phyloP scores from a whole-genome alignment of 2,888 invertebrate species.

The Tupiocoris notatus region DNA sequence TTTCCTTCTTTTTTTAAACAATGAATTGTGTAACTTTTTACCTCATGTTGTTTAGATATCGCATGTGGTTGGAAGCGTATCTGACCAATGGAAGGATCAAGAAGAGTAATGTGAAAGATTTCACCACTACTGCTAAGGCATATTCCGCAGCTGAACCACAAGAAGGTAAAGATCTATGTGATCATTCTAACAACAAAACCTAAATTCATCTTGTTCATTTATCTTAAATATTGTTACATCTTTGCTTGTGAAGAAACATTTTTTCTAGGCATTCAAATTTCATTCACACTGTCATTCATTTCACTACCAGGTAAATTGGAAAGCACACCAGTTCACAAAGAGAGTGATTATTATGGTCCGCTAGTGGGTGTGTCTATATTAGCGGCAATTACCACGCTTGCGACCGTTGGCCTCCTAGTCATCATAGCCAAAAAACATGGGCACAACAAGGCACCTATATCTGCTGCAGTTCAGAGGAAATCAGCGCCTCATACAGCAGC shows the following conservation, averaged over 20 bases:
- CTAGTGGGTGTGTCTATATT: conserved; percentile 84
- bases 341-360: conserved; percentile 82
- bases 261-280: too few species aligned
- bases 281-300: too few species aligned
- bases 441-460: conserved; percentile 74
- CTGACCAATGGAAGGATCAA: conserved; percentile 86
- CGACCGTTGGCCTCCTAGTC: conserved; percentile 74
- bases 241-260: too few species aligned
- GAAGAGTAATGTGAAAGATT: conserved; percentile 85
- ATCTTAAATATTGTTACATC: not conserved
- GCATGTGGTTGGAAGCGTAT: conserved; percentile 85
- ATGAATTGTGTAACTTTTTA: not conserved
- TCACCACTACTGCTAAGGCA: conserved; percentile 74
- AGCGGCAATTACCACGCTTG: conserved; percentile 79
- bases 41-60: conserved; percentile 64
- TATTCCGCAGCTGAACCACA: conserved; percentile 57
- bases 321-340: conserved; percentile 52
- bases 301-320: conserved; percentile 58
- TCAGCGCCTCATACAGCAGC: conserved; percentile 60
- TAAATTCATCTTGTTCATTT: not conserved
- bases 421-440: conserved; percentile 74
- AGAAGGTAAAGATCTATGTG: conserved; percentile 55
- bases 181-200: not conserved
- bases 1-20: not conserved
- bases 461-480: conserved; percentile 63